A percentile compares a stretch with the other conserved stretches of the same genome.
Conservation (phyloP, 2,113 vertebrate species). For the Toxotes chatareus region DNA sequence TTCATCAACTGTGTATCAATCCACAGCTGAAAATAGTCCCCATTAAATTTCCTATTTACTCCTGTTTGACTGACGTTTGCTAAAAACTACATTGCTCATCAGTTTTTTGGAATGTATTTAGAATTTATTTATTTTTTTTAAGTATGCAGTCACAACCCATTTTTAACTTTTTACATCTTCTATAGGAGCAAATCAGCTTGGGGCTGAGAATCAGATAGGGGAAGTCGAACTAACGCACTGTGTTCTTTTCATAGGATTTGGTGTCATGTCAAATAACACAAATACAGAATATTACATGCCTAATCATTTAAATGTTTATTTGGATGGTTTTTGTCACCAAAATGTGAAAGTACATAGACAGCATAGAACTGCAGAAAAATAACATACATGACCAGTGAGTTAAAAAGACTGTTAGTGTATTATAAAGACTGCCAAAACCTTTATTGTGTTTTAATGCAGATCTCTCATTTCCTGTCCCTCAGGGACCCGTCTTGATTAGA, state of each 20-base stretch:
- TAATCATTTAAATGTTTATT: background rate
- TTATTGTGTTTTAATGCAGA: conserved; percentile 53
- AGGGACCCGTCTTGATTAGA: conserved; percentile 53
- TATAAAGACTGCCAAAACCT: background rate
- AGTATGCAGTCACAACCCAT: no score
- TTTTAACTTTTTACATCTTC: no score
- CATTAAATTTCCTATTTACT: background rate
- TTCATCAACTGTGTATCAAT: background rate
- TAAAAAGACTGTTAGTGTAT: background rate
- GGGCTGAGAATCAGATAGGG: background rate
- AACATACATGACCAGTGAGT: conserved; percentile 2
- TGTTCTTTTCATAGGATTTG: background rate
- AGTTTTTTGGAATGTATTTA: no score
- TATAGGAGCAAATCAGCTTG: background rate
- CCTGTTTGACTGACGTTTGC: background rate
- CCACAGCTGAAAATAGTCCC: background rate
- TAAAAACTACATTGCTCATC: background rate
- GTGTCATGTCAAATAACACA: background rate
- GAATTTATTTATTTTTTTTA: no score
- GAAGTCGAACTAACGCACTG: background rate
- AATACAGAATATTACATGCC: background rate
- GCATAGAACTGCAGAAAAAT: background rate
- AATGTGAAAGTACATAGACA: background rate
- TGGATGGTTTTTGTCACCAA: background rate
- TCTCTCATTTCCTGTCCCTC: conserved; percentile 69